A percentile compares a stretch with the other conserved stretches of the same genome.
These are phyloP conservation scores for Enteromius mattozi DNA, from an alignment of 2,797 vertebrate genomes.

Conservation along the genomic window DNA sequence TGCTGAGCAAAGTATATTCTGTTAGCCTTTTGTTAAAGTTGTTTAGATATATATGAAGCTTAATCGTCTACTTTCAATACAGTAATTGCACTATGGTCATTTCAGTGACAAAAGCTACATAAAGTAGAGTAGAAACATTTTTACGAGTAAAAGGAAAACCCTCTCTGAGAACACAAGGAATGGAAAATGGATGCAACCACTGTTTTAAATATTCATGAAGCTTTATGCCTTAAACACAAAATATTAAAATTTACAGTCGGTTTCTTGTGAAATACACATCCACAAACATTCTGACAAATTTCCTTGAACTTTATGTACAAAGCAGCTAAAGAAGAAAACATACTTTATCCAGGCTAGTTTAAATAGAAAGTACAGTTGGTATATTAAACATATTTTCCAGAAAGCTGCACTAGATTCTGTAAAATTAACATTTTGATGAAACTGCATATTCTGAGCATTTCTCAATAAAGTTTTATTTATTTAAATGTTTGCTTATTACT, in stretches of 20 bases:
- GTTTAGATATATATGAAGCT: slow-evolving; percentile 12
- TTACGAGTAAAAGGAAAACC: neutral
- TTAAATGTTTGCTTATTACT: neutral
- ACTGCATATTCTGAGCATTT: neutral
- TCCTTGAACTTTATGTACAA: slow-evolving; percentile 10
- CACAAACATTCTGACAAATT: neutral
- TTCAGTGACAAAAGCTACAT: neutral
- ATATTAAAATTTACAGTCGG: neutral
- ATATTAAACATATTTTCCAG: neutral
- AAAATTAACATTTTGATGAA: neutral
- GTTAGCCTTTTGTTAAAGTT: slow-evolving; percentile 31
- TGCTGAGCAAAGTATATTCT: slow-evolving; percentile 17
- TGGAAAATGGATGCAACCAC: neutral
- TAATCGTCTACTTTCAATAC: neutral
- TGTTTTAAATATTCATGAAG: slow-evolving; percentile 21
- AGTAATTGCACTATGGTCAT: neutral
- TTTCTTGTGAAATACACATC: slow-evolving; percentile 11
- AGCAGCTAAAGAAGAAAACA: neutral
- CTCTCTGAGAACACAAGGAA: neutral
- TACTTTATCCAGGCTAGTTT: neutral
- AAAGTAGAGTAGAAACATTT: neutral
- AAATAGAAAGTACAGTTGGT: neutral
- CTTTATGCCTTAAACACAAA: slow-evolving; percentile 10
- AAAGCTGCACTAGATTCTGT: neutral
- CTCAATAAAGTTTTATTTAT: neutral